These are phyloP conservation scores for Endomychus coccineus DNA, from an alignment of 2,888 invertebrate genomes.

Conservation along the genomic window DNA sequence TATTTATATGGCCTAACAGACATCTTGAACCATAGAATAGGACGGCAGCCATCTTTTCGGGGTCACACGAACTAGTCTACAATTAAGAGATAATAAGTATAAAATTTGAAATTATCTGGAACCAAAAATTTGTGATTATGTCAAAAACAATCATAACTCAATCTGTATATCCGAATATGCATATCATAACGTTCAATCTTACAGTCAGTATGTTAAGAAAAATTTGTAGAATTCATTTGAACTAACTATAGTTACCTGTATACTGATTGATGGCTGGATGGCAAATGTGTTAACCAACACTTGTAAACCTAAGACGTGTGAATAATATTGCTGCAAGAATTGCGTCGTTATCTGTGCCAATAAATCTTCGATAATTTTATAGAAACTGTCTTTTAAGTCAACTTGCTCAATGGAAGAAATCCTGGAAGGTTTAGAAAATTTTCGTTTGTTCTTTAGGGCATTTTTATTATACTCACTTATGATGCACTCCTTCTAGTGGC, in stretches of 20 bases:
- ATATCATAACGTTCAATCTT: too few relatives aligned
- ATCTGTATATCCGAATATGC: too few relatives aligned
- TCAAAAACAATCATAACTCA: too few relatives aligned
- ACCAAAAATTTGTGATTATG: too few relatives aligned
- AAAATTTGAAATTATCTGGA: too few relatives aligned
- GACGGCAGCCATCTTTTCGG: slow-evolving; percentile 38
- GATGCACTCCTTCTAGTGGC: slow-evolving; percentile 41
- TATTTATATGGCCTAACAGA: slow-evolving; percentile 44
- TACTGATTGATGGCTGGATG: slow-evolving; percentile 24
- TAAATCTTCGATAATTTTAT: slow-evolving; percentile 47
- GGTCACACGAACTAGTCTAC: slow-evolving; percentile 17
- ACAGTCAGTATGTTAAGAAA: too few relatives aligned
- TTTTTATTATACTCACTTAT: slow-evolving; percentile 37
- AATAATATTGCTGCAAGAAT: slow-evolving; percentile 73
- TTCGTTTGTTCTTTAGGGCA: too few relatives aligned
- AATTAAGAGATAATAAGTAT: too few relatives aligned
- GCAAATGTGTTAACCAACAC: slow-evolving; percentile 74
- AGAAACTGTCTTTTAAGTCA: slow-evolving; percentile 38
- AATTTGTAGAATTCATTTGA: too few relatives aligned
- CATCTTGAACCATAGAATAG: slow-evolving; percentile 40
- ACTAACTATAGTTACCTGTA: slow-evolving; percentile 8
- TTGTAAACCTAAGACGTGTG: slow-evolving; percentile 67
- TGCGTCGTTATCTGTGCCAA: slow-evolving; percentile 62
- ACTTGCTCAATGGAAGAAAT: slow-evolving; percentile 60
- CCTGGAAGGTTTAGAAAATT: too few relatives aligned